phyloP scores from a whole-genome alignment of 1,140 invertebrate genomes.

The Drosophila ficusphila region DNA sequence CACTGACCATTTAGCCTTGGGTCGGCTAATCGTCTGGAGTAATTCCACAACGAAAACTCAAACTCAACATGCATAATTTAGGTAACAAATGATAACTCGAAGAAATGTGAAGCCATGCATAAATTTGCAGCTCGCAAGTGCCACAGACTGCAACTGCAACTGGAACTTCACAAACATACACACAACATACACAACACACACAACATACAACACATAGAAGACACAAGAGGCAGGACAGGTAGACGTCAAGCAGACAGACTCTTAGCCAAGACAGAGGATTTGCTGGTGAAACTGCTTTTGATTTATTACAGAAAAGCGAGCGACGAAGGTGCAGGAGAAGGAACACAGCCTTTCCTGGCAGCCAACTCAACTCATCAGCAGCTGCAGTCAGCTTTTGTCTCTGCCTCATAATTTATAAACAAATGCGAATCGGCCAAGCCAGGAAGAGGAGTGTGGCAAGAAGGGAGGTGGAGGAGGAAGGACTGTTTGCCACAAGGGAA shows the following conservation, averaged over 20 bases:
- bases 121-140: slow-evolving; percentile 66
- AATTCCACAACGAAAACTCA: slow-evolving; percentile 70
- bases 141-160: slow-evolving; percentile 50
- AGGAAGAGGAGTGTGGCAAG: too few relatives aligned
- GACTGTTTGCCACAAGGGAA: slow-evolving; percentile 22
- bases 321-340: slow-evolving; percentile 21
- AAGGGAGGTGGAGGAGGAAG: neutral
- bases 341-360: slow-evolving; percentile 29
- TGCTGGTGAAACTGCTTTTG: slow-evolving; percentile 62
- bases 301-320: slow-evolving; percentile 61
- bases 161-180: slow-evolving; percentile 38
- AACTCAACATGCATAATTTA: slow-evolving; percentile 82
- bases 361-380: slow-evolving; percentile 65
- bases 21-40: slow-evolving; percentile 68
- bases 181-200: slow-evolving; percentile 3
- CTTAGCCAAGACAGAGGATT: slow-evolving; percentile 55
- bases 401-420: slow-evolving; percentile 74
- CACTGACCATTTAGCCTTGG: slow-evolving; percentile 61
- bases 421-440: slow-evolving; percentile 40
- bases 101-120: slow-evolving; percentile 81
- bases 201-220: too few relatives aligned
- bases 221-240: too few relatives aligned
- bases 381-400: slow-evolving; percentile 71
- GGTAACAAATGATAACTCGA: slow-evolving; percentile 82
- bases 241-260: slow-evolving; percentile 53